Evolutionary conservation across 2,888 invertebrate species (phyloP).

Genomic region (Conus canariensis): DNA sequence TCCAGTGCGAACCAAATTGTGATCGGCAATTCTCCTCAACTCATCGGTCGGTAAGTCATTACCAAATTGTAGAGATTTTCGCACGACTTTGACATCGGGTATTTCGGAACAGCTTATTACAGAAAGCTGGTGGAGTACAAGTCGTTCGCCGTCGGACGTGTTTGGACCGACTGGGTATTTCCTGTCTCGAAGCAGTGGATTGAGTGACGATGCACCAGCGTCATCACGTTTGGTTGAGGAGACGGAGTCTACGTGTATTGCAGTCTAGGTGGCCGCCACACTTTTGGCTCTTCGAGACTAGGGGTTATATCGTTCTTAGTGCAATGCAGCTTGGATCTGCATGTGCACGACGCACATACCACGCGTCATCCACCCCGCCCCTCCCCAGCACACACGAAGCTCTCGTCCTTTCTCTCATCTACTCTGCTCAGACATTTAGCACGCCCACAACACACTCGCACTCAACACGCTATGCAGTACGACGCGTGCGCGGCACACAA

Average conservation of each 20-base stretch:
- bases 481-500: no score
- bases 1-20: no score
- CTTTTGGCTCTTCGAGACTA: constrained; percentile 89
- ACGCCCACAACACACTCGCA: no score
- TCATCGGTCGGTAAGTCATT: background rate
- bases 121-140: constrained; percentile 63
- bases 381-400: no score
- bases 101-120: constrained; percentile 69
- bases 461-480: no score
- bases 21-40: background rate
- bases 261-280: constrained; percentile 94
- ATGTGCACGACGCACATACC: no score
- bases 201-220: constrained; percentile 95
- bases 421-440: no score
- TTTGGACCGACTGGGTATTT: constrained; percentile 13
- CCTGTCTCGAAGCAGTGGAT: constrained; percentile 82
- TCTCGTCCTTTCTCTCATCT: no score
- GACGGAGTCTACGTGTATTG: constrained; percentile 97
- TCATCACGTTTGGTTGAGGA: constrained; percentile 98
- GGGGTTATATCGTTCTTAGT: no score
- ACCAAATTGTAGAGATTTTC: constrained; percentile 80
- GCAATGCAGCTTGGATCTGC: no score
- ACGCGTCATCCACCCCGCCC: no score
- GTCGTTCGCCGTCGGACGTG: constrained; percentile 48
- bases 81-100: constrained; percentile 80